Conservation (phyloP, 2,797 vertebrate species). For the Chloroceryle inda region DNA sequence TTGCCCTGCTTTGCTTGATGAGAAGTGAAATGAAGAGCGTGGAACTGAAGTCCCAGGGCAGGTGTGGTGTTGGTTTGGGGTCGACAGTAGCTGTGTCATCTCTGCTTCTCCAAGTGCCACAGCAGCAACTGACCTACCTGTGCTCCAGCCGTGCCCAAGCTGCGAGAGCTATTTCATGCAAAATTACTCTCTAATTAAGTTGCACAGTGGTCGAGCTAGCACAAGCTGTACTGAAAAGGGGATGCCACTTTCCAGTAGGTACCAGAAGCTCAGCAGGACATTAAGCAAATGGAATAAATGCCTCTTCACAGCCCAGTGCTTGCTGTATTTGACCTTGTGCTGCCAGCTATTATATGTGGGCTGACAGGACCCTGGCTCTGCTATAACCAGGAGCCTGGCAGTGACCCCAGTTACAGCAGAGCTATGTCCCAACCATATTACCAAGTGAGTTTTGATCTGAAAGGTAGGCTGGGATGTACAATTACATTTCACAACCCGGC, state of each 20-base stretch:
- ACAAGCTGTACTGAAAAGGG: constrained; percentile 35
- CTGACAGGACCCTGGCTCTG: background rate
- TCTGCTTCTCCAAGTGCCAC: background rate
- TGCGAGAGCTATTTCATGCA: constrained; percentile 8
- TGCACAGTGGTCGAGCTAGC: constrained; percentile 46
- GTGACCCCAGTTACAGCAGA: background rate
- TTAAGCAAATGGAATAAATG: constrained; percentile 54
- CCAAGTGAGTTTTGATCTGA: background rate
- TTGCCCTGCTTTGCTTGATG: background rate
- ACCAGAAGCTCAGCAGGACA: constrained; percentile 14
- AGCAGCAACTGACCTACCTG: constrained; percentile 37
- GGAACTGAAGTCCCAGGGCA: background rate
- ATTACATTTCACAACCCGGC: background rate
- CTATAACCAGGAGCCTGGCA: background rate
- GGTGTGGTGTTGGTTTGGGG: background rate
- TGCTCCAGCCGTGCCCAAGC: background rate
- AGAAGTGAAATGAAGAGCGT: background rate
- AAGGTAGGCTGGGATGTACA: background rate
- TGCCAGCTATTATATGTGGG: background rate
- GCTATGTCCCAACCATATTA: background rate
- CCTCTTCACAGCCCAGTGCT: constrained; percentile 25
- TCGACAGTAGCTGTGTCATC: background rate
- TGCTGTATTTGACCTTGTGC: constrained; percentile 28
- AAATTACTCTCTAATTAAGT: constrained; percentile 68
- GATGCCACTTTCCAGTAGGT: constrained; percentile 34